Evolutionary conservation across 2,888 invertebrate species (phyloP), one percentile per base, ranked within the genome.

Genomic region (Venustoraphidia nigricollis): DNA sequence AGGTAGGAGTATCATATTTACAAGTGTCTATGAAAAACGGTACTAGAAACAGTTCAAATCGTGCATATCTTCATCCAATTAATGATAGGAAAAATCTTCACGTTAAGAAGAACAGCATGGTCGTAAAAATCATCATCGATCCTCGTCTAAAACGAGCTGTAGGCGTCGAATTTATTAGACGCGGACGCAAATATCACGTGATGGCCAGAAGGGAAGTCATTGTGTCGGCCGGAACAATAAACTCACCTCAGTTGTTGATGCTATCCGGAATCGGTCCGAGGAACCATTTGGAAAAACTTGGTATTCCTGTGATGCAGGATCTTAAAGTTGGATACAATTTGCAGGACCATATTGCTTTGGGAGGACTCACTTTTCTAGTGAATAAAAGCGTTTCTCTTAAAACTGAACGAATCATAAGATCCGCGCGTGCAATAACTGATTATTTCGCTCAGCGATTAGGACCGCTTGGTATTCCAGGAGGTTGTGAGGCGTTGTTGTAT

Each of bases 171-270:
- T 70, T 77, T 56, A 64, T 71, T 39, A 75, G 75, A 60, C 62
- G 67, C 17, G 70, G 70, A 2, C 67, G 61, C 44, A 67, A 68
- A 52, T 70, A 69, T 52, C 69, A 69, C 53, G 75, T 79, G 41
- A 64, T 70, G 54, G 82, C 81, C 2, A 73, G 66, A 40, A 82
- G 77, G 58, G 85, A 85, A 65, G 77, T 89, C 0, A 82, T 90
- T 49, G 54, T 89, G 37, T 76, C 81, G 39, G 84, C 83, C 1
- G 89, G 87, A 6, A 76, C 86, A 4, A 76, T 89, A 36, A 82
- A 84, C 64, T 75, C 84, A 8, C 85, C 89, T 0, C 84, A 88
- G 61, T 60, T 90, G 8, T 66, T 91, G 13, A 80, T 88, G 81
- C 63, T 89, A 11, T 87, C 87, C 3, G 90, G 89, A 4, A 73